These are phyloP conservation scores for Leptura quadrifasciata DNA, from an alignment of 2,888 invertebrate genomes.

Conservation along the genomic window DNA sequence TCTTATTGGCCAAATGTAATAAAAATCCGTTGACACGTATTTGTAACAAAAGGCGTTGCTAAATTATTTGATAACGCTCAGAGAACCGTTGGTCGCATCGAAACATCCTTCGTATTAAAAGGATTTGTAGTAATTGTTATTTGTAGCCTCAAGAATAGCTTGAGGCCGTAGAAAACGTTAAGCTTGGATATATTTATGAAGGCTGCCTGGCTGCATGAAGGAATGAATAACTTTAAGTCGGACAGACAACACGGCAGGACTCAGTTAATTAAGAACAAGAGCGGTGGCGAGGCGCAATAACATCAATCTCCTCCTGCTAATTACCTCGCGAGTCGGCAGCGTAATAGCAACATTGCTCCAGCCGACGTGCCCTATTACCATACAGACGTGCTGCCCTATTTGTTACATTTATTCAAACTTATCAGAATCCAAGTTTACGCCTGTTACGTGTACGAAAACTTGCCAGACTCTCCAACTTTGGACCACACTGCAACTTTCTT, in stretches of 20 bases:
- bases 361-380: slow-evolving; percentile 61
- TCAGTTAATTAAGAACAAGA: slow-evolving; percentile 66
- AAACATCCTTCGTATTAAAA: slow-evolving; percentile 5
- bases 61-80: not conserved
- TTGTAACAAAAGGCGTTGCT: not conserved
- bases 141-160: slow-evolving; percentile 17
- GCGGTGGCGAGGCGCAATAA: slow-evolving; percentile 64
- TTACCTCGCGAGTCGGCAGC: slow-evolving; percentile 62
- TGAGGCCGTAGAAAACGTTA: not conserved
- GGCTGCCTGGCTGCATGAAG: slow-evolving; percentile 41
- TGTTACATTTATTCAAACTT: slow-evolving; percentile 54
- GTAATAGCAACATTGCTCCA: slow-evolving; percentile 58
- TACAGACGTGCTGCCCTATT: slow-evolving; percentile 50
- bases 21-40: no score
- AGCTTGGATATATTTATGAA: slow-evolving; percentile 25
- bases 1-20: no score
- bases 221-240: slow-evolving; percentile 55
- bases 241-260: slow-evolving; percentile 62
- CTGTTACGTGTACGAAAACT: slow-evolving; percentile 54
- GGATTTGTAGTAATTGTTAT: slow-evolving; percentile 24
- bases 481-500: slow-evolving; percentile 24
- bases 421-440: slow-evolving; percentile 53
- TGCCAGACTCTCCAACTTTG: slow-evolving; percentile 51
- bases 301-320: slow-evolving; percentile 66
- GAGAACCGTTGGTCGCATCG: not conserved